Evolutionary conservation across 37 sponge, comb jelly and placozoan species (phyloP), one percentile per base, ranked within the genome.

Genomic region (Beroe ovata): DNA sequence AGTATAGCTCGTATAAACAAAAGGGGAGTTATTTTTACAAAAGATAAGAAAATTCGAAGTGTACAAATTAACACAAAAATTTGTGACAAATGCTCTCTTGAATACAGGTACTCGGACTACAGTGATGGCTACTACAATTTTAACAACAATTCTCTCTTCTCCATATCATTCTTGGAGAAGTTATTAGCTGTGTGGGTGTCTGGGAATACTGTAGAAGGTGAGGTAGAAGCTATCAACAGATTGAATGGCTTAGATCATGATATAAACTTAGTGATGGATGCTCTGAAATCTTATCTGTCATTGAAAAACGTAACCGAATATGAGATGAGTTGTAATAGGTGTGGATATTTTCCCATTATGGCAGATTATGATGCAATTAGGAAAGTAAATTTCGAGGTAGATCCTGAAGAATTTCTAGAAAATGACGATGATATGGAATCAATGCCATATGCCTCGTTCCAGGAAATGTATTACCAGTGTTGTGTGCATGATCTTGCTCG

Each of bases 71-170:
- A 4, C 36, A 66, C 69, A 8, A 66, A 66, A 18, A 34, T 14
- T 33, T 66, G 69, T 66, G 1, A 8, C 19, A 66, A 32, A 33
- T 66, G 69, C 30, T 34, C 33, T 33, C 36, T 66, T 19, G 36
- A 66, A 66, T 66, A 34, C 30, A 1, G 69, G 3, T 66, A 66
- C 34, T 66, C 69, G 8, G 69, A 66, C 16, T 32, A 66, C 36
- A 14, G 3, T 29, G 69, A 66, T 33, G 69, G 69, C 2, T 66
- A 66, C 30, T 66, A 34, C 16, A 66, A 66, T 16, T 66, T 19
- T 33, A 66, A 66, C 36, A 66, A 66, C 30, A 34, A 1, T 14
- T 66, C 69, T 14, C 30, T 66, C 14, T 66, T 66, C 34, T 18
- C 33, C 6, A 47, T 47, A 47, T 47, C 54, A 11, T 47, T 47